Evolutionary conservation across 1,140 invertebrate genomes (phyloP).

Genomic region (Macrostomum lignano): DNA sequence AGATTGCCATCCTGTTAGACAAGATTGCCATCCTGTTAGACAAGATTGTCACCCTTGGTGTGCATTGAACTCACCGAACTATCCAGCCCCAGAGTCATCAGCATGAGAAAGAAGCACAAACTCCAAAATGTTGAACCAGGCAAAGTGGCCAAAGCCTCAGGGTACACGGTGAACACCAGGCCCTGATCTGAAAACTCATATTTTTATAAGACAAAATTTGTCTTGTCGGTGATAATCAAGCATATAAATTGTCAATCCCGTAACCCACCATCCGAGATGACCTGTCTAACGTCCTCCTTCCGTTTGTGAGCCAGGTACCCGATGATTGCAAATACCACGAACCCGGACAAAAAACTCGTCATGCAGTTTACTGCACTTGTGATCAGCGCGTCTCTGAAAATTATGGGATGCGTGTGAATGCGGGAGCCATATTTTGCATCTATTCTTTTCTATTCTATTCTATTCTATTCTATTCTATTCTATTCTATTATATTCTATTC

Average conservation of each 20-base stretch:
- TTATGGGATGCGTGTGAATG: too few species aligned
- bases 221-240: too few species aligned
- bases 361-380: constrained; percentile 7
- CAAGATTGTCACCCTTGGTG: too few species aligned
- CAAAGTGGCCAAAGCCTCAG: constrained; percentile 21
- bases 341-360: constrained; percentile 9
- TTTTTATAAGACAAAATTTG: too few species aligned
- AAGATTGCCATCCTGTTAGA: too few species aligned
- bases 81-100: constrained; percentile 39
- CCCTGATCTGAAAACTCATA: constrained; percentile 13
- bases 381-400: constrained; percentile 2
- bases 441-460: too few species aligned
- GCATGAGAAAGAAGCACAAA: constrained; percentile 23
- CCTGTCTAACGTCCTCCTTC: background rate
- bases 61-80: constrained; percentile 55
- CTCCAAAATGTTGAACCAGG: constrained; percentile 17
- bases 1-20: too few species aligned
- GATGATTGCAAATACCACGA: constrained; percentile 9
- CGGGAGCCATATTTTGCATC: too few species aligned
- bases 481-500: too few species aligned
- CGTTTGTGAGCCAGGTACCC: constrained; percentile 8
- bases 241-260: background rate
- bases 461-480: too few species aligned
- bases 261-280: background rate
- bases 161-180: constrained; percentile 22